Evolutionary conservation across 2,797 vertebrate species (phyloP).

Genomic region (Orestias chungarensis): DNA sequence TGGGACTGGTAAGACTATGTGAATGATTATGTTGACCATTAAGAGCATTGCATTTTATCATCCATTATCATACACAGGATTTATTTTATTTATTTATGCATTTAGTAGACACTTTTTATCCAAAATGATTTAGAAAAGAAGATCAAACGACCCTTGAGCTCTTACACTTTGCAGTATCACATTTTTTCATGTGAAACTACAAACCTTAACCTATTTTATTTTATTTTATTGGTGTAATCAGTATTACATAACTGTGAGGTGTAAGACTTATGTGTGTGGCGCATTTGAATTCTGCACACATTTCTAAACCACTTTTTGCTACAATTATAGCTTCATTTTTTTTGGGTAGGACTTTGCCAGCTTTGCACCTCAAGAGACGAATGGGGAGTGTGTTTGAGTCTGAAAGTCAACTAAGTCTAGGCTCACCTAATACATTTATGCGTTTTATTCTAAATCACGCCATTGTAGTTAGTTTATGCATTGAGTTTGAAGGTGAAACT

Average conservation of each 20-base stretch:
- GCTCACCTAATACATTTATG: too few species aligned
- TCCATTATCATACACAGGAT: background rate
- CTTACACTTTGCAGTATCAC: background rate
- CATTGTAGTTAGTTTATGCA: background rate
- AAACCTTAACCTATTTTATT: background rate
- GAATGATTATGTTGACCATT: too few species aligned
- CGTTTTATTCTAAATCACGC: background rate
- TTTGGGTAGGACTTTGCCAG: background rate
- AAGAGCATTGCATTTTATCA: background rate
- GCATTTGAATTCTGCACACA: background rate
- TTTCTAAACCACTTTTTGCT: background rate
- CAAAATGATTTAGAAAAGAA: too few species aligned
- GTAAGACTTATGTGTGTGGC: too few species aligned
- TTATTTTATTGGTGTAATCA: too few species aligned
- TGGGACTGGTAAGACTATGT: slow-evolving; percentile 12
- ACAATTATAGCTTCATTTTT: background rate
- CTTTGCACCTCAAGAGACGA: background rate
- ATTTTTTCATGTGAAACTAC: background rate
- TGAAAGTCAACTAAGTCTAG: background rate
- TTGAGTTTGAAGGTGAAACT: background rate
- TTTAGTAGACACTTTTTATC: too few species aligned
- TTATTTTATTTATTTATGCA: too few species aligned
- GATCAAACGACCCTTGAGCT: too few species aligned
- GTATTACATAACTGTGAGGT: background rate
- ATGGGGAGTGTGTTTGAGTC: background rate